Evolutionary conservation across 2,113 vertebrate genomes (phyloP), one percentile per base, ranked within the genome.

Genomic region (Syrrhaptes paradoxus): DNA sequence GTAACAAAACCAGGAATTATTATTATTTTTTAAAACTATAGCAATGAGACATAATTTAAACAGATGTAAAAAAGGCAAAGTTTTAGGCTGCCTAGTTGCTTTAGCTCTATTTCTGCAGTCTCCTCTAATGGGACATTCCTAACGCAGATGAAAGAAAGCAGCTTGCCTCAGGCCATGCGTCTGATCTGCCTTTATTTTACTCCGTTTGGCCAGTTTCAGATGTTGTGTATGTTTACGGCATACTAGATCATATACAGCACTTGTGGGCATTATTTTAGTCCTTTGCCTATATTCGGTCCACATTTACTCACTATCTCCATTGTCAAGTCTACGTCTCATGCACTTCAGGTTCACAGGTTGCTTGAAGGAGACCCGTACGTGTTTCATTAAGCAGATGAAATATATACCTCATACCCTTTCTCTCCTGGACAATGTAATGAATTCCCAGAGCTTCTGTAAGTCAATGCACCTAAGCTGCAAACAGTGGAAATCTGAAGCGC

Each of bases 361-460:
- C 85, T 45, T 46, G 68, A 92, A 84, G 82, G 95, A 87, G 95
- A 73, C 62, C 88, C 70, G 76, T 65, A 91, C 0, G 84, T 94
- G 84, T 96, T 96, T 94, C 94, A 96, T 96, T 95, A 89, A 18
- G 12, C 51, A 66, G 36, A 48, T 71, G 67, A 93, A 83, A 59
- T 29, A 58, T 16, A n/a, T 34, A 22, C 43, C 85, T 88, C 52
- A 55, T 51, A 70, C 11, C 14, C 14, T 52, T 93, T 68, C 17
- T 80, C 29, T 84, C 24, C 67, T n/a, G 21, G 89, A 55, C 14
- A 80, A 58, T 25, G 10, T n/a, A 71, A 80, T 74, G 63, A 83
- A 87, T 91, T 93, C 43, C 17, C 48, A 91, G 55, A 52, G 67
- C 57, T 86, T 78, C 55, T 74, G 10, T 45, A 73, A 76, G 24